These are phyloP conservation scores for Scatophagus argus DNA, from an alignment of 2,113 vertebrate genomes.

Conservation along the genomic window DNA sequence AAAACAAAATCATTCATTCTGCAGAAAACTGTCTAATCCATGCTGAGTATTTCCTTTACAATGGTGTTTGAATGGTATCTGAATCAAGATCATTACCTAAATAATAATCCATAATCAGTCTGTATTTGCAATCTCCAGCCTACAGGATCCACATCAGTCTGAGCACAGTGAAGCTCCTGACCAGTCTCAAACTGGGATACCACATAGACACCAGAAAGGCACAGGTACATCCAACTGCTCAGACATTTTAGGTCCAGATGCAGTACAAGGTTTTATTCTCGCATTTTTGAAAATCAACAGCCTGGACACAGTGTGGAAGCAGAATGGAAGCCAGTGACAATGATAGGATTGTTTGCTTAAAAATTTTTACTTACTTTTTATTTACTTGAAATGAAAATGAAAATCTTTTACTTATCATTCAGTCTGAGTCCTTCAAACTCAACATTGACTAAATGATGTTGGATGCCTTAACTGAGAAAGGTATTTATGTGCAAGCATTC, in stretches of 20 bases:
- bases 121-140: slow-evolving; percentile 50
- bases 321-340: too few relatives aligned
- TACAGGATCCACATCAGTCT: slow-evolving; percentile 81
- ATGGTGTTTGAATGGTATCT: neutral
- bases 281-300: too few relatives aligned
- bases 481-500: too few relatives aligned
- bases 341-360: too few relatives aligned
- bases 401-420: too few relatives aligned
- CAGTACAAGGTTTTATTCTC: too few relatives aligned
- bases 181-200: slow-evolving; percentile 75
- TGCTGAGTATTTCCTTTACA: rapidly evolving
- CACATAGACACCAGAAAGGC: slow-evolving; percentile 75
- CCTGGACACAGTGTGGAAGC: too few relatives aligned
- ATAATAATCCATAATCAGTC: neutral
- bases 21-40: neutral
- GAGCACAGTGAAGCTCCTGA: slow-evolving; percentile 75
- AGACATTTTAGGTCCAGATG: neutral
- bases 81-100: neutral
- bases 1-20: neutral
- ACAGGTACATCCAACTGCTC: slow-evolving; percentile 37
- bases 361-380: too few relatives aligned
- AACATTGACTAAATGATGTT: too few relatives aligned
- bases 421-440: too few relatives aligned
- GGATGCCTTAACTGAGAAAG: too few relatives aligned
- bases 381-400: too few relatives aligned